Evolutionary conservation across 2,888 invertebrate genomes (phyloP).

Genomic region (Pachycephus smyrnensis): DNA sequence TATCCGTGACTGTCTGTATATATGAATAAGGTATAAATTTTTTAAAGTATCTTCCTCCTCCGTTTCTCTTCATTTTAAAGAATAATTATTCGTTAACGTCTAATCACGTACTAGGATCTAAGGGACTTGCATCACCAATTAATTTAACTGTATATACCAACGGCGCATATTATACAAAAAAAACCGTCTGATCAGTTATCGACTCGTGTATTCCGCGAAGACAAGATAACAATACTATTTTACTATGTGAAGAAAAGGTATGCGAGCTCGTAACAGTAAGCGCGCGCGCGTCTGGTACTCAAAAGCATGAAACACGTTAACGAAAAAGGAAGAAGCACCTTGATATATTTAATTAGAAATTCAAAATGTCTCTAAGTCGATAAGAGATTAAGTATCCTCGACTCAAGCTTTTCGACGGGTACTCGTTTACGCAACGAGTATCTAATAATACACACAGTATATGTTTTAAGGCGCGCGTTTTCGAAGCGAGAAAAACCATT

Average conservation of each 20-base stretch:
- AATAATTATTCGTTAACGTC: slow-evolving; percentile 28
- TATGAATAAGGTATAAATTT: slow-evolving; percentile 18
- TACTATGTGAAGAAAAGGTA: neutral
- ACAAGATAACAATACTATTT: slow-evolving; percentile 4
- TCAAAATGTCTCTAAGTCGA: neutral
- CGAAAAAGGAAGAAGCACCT: neutral
- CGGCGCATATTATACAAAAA: neutral
- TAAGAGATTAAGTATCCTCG: neutral
- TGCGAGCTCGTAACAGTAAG: neutral
- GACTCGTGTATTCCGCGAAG: neutral
- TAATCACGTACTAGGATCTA: slow-evolving; percentile 25
- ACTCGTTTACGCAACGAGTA: neutral
- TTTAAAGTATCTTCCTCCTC: neutral
- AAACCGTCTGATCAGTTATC: neutral
- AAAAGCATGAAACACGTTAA: too few species aligned
- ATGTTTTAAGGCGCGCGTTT: neutral
- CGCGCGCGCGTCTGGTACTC: too few species aligned
- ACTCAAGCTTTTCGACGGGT: neutral
- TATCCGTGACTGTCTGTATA: slow-evolving; percentile 38
- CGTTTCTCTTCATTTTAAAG: slow-evolving; percentile 22
- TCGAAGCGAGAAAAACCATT: neutral
- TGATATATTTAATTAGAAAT: slow-evolving; percentile 17
- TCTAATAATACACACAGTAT: neutral
- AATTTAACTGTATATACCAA: slow-evolving; percentile 25
- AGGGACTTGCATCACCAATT: slow-evolving; percentile 18